Evolutionary conservation across 2,113 vertebrate genomes (phyloP), one percentile per base, ranked within the genome.

Genomic region (Gasterosteus aculeatus): DNA sequence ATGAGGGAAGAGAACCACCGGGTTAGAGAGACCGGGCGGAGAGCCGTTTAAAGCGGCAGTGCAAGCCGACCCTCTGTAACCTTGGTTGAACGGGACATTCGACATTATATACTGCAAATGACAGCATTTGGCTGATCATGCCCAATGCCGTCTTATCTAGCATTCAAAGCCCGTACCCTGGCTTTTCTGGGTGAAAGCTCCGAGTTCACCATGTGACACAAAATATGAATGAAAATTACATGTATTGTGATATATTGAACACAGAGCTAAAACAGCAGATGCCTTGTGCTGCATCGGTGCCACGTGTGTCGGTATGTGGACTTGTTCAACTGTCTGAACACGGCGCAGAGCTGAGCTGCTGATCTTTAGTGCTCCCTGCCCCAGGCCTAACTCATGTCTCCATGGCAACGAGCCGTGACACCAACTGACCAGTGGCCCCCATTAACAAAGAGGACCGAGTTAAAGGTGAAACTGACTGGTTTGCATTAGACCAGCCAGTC

Each of bases 31-130:
- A 75, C 75, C 56, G 41, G 78, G 60, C 80, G 87, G 72, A 82
- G 75, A 75, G 77, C 56, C 75, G 73, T 5, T 94, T 94, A 95
- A 94, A 94, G 93, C 77, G 66, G 39, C 91, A 88, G 90, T 51
- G 41, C 67, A 15, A 29, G 51, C 4, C 38, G 38, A 53, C 11
- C 15, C 6, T 7, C 15, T 51, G 26, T 42, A 38, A 61, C 3
- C 8, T 44, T 44, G 9, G 49, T 41, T 31, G 8, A 51, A 12
- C 51, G 19, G 57, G 42, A n/a, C 39, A 38, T 53, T 38, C 3
- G 18, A 38, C 14, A 57, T 10, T 6, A 16, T 38, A 47, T 12
- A 10, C 35, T 6, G 35, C 7, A 38, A 0, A 6, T 12, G 2
- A 33, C 11, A 15, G 3, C 11, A 15, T 31, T 29, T 38, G 35